A percentile compares a stretch with the other conserved stretches of the same genome.
Evolutionary conservation across 2,888 invertebrate species (phyloP).

Genomic region (Syrphus vitripennis): DNA sequence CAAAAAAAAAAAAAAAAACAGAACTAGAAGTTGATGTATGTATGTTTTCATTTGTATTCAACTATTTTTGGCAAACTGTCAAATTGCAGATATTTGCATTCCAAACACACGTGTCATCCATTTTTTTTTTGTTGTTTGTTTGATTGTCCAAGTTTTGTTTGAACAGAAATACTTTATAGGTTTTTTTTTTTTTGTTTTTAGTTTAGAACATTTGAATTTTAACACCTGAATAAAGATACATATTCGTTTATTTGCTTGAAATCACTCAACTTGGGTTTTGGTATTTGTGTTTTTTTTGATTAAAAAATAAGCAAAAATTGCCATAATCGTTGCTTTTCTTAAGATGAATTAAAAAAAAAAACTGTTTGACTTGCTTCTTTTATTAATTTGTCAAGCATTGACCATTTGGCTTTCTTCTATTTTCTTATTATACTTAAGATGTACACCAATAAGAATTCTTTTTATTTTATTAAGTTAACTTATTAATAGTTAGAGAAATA

Average conservation of each 20-base stretch:
- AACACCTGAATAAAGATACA: conserved; percentile 13
- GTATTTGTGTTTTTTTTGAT: neutral
- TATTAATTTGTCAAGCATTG: no score
- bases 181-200: neutral
- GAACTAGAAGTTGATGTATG: neutral
- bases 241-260: neutral
- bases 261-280: neutral
- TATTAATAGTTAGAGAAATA: no score
- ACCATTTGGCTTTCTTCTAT: no score
- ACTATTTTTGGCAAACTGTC: conserved; percentile 13
- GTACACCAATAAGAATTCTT: no score
- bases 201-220: neutral
- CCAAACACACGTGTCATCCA: neutral
- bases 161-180: neutral
- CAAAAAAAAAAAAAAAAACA: neutral
- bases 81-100: conserved; percentile 4
- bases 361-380: no score
- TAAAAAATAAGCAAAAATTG: neutral
- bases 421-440: no score
- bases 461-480: no score
- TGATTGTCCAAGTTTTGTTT: neutral
- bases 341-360: no score
- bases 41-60: neutral
- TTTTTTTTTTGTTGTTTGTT: neutral
- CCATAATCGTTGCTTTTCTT: no score